Evolutionary conservation across 1,140 invertebrate species (phyloP).

Genomic region (Lepidurus arcticus): DNA sequence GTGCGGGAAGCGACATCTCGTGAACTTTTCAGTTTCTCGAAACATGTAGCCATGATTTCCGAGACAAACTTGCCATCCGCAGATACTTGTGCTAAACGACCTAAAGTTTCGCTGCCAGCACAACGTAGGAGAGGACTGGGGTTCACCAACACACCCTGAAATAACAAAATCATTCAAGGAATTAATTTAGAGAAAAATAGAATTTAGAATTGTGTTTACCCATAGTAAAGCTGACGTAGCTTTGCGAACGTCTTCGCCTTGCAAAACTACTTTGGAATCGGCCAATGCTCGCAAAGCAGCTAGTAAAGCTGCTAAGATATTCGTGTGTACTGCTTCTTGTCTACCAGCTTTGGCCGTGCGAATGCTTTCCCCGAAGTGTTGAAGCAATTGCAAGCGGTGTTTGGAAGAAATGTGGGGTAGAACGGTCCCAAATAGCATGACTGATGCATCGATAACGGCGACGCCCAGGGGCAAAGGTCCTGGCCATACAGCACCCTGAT

Average conservation of each 20-base stretch:
- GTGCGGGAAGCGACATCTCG: constrained; percentile 81
- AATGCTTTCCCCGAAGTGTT: constrained; percentile 93
- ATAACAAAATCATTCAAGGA: too few species aligned
- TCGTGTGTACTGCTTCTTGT: constrained; percentile 93
- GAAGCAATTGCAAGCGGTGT: constrained; percentile 90
- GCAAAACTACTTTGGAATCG: constrained; percentile 73
- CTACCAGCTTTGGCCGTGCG: constrained; percentile 82
- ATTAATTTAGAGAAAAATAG: constrained; percentile 41
- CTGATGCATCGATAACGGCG: constrained; percentile 91
- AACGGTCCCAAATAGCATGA: constrained; percentile 85
- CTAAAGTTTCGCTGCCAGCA: constrained; percentile 79
- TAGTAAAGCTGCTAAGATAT: constrained; percentile 89
- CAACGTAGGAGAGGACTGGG: constrained; percentile 78
- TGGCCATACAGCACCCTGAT: constrained; percentile 47
- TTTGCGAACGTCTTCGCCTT: constrained; percentile 30
- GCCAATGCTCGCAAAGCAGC: constrained; percentile 81
- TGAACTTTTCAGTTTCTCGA: constrained; percentile 79
- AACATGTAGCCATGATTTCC: constrained; percentile 82
- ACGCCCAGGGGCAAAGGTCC: constrained; percentile 92
- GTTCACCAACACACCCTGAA: constrained; percentile 57
- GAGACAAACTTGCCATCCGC: constrained; percentile 79
- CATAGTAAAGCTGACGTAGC: constrained; percentile 3
- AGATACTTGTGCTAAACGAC: constrained; percentile 81
- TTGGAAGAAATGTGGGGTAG: constrained; percentile 92
- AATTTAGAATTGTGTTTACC: constrained; percentile 13